A percentile compares a stretch with the other conserved stretches of the same genome.
Evolutionary conservation across 2,797 vertebrate species (phyloP).

Genomic region (Notamacropus eugenii): DNA sequence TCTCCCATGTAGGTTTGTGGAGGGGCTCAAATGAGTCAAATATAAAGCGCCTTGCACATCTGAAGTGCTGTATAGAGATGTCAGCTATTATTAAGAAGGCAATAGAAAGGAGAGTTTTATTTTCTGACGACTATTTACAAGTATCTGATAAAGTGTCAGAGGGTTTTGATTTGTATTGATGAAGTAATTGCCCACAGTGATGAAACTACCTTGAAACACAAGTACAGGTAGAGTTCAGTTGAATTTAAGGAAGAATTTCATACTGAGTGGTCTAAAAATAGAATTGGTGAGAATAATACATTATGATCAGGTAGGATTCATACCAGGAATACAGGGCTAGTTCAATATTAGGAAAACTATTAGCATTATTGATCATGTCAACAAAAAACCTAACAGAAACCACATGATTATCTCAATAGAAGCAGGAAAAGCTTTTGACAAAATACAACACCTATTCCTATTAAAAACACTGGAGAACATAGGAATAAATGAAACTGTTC

Average conservation of each 20-base stretch:
- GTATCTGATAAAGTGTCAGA: not conserved
- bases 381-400: too few species aligned
- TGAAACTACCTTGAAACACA: not conserved
- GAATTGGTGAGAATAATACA: not conserved
- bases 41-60: conserved; percentile 22
- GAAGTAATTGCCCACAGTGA: not conserved
- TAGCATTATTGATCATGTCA: too few species aligned
- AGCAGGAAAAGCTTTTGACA: too few species aligned
- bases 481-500: too few species aligned
- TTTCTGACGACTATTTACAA: not conserved
- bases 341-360: too few species aligned
- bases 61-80: conserved; percentile 11
- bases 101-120: not conserved
- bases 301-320: too few species aligned
- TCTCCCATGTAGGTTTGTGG: not conserved
- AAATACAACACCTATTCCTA: too few species aligned
- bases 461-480: too few species aligned
- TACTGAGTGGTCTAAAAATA: not conserved
- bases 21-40: not conserved
- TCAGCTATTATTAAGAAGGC: not conserved
- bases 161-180: not conserved
- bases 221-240: not conserved
- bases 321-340: too few species aligned
- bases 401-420: too few species aligned
- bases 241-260: not conserved